Conservation (phyloP, 1,140 invertebrate species). For the Zaprionus lachaisei region DNA sequence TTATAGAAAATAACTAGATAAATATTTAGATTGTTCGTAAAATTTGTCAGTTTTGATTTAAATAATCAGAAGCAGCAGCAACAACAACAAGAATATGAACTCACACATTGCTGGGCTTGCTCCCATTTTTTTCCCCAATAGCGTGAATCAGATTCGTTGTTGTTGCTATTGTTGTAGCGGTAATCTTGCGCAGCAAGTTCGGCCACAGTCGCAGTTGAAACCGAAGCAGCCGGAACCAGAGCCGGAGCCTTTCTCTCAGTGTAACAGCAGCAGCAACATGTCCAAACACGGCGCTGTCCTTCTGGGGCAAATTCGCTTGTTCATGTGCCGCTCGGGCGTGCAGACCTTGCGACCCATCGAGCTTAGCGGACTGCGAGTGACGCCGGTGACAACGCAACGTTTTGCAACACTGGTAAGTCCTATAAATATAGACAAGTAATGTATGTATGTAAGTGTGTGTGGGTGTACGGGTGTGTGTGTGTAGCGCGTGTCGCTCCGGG, state of each 20-base stretch:
- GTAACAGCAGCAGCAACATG: slow-evolving; percentile 38
- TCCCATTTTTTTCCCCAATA: neutral
- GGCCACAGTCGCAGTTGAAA: neutral
- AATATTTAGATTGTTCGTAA: neutral
- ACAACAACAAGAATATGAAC: neutral
- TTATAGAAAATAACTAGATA: neutral
- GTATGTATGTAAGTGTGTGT: slow-evolving; percentile 1
- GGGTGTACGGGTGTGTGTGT: slow-evolving; percentile 6
- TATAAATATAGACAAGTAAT: slow-evolving; percentile 29
- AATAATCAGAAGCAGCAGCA: neutral
- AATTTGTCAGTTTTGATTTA: neutral
- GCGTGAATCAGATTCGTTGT: slow-evolving; percentile 6
- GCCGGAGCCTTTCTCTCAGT: neutral
- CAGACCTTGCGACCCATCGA: slow-evolving; percentile 32
- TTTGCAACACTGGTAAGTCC: slow-evolving; percentile 66
- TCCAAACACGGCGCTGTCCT: slow-evolving; percentile 66
- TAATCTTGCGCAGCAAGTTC: slow-evolving; percentile 15
- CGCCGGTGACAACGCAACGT: slow-evolving; percentile 53
- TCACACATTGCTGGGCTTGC: slow-evolving; percentile 30
- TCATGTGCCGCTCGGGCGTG: slow-evolving; percentile 56
- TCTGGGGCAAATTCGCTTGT: slow-evolving; percentile 66
- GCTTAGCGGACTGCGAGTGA: slow-evolving; percentile 55
- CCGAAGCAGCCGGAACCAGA: neutral
- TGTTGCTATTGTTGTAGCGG: slow-evolving; percentile 20
- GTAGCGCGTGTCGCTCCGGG: slow-evolving; percentile 53